Evolutionary conservation across 2,113 vertebrate genomes (phyloP), one percentile per base, ranked within the genome.

Genomic region (Trichomycterus rosablanca): DNA sequence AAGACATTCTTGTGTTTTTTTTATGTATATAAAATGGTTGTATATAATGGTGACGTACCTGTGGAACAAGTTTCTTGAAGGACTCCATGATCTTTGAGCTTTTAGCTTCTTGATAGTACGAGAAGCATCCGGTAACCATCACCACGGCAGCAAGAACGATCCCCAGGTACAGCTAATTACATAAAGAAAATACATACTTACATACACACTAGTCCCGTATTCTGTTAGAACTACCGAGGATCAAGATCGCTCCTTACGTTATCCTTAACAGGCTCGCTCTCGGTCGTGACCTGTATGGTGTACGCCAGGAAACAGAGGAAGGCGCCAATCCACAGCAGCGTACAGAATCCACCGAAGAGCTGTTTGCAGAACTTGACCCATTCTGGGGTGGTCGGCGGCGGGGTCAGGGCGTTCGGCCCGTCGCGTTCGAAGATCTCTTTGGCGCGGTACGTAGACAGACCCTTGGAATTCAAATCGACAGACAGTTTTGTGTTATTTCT

Each of bases 41-140:
- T 69, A 11, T 24, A n/a, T n/a, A n/a, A 3, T 23, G 7, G 18
- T 23, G 4, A 5, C 8, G 9, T 83, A 98, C 94, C 90, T 96
- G 94, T 74, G 94, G 96, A 59, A 98, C 92, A 81, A 99, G 84
- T 74, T 99, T 99, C 79, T 97, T 99, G 83, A 99, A 97, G 30
- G 95, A 99, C 16, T 99, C 96, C 95, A 99, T 99, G 76, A 99
- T 99, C 80, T 88, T 97, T 4, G 93, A 97, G 76, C 96, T 99
- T 77, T 99, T 99, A n/a, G 93, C 93, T 74, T 99, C 96, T 90
- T 96, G 94, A 75, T 96, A 96, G 63, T 98, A 98, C 18, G 93
- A 95, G 83, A 90, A 98, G 56, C 95, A 98, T 5, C 93, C 95
- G 23, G 94, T 98, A 78, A 97, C 87, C 81, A 97, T 94, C 76